Percentiles rank a stretch among this genome's conserved stretches.
phyloP scores from a whole-genome alignment of 1,140 invertebrate genomes.

The Drosophila sp. region DNA sequence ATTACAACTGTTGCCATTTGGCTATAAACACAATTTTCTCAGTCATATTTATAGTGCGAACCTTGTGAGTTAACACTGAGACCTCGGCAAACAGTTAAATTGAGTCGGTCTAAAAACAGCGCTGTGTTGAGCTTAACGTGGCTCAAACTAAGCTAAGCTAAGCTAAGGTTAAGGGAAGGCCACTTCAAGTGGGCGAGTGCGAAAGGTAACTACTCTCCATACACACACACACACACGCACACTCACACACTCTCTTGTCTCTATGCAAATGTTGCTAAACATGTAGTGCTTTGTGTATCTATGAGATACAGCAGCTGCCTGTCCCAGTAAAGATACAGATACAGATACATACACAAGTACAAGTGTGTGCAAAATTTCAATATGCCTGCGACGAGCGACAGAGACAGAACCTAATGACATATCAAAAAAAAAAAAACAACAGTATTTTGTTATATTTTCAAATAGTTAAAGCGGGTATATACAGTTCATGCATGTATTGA shows the following conservation, averaged over 20 bases:
- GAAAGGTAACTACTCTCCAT: conserved; percentile 23
- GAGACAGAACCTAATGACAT: conserved; percentile 29
- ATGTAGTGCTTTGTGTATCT: conserved; percentile 29
- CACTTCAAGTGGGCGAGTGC: conserved; percentile 47
- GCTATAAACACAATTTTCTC: conserved; percentile 17
- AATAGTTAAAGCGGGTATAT: conserved; percentile 3
- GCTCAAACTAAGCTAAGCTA: conserved; percentile 26
- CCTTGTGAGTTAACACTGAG: conserved; percentile 25
- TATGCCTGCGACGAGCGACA: conserved; percentile 26
- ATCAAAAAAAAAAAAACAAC: conserved; percentile 11
- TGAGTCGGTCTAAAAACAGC: conserved; percentile 1
- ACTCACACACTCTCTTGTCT: conserved; percentile 7
- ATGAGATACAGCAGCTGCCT: conserved; percentile 37
- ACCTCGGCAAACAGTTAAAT: conserved; percentile 26
- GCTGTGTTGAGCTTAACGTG: conserved; percentile 7
- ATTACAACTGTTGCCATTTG: conserved; percentile 2
- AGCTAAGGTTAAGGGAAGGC: conserved; percentile 51
- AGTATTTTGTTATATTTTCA: neutral
- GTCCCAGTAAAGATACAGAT: conserved; percentile 18
- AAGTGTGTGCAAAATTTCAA: conserved; percentile 37
- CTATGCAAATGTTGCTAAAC: conserved; percentile 52
- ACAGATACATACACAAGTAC: conserved; percentile 10
- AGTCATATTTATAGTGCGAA: conserved; percentile 23
- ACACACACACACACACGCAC: neutral
- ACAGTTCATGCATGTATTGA: too few relatives aligned